Conservation (phyloP, 2,888 invertebrate genomes). For the Biston stratarius region DNA sequence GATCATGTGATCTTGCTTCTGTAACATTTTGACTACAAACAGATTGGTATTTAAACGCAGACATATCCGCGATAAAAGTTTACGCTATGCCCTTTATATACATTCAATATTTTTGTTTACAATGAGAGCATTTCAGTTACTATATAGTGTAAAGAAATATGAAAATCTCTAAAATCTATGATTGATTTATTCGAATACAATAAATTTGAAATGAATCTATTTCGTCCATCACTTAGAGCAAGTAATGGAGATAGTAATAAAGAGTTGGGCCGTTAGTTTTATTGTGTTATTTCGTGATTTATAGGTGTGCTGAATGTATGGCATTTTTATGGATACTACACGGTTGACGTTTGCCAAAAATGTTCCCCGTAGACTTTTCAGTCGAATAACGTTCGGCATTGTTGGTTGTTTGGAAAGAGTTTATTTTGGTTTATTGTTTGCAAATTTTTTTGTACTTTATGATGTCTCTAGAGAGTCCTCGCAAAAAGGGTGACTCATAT, state of each 20-base stretch:
- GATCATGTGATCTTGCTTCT: too few relatives aligned
- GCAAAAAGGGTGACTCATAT: too few relatives aligned
- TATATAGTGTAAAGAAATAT: too few relatives aligned
- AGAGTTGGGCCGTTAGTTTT: conserved; percentile 46
- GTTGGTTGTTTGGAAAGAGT: conserved; percentile 29
- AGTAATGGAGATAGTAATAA: conserved; percentile 45
- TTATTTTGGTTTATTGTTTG: conserved; percentile 17
- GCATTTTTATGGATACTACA: conserved; percentile 32
- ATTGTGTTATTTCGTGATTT: conserved; percentile 41
- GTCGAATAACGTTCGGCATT: conserved; percentile 24
- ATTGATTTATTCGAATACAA: not conserved
- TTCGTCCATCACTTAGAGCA: conserved; percentile 7
- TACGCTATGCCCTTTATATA: too few relatives aligned
- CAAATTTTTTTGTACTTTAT: not conserved
- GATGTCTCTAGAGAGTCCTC: not conserved
- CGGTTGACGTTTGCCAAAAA: conserved; percentile 35
- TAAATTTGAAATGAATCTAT: not conserved
- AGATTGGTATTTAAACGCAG: too few relatives aligned
- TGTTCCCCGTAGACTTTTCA: conserved; percentile 29
- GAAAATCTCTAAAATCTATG: not conserved
- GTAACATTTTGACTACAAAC: too few relatives aligned
- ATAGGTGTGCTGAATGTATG: conserved; percentile 34
- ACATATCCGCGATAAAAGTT: too few relatives aligned
- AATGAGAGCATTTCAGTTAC: too few relatives aligned
- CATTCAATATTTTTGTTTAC: too few relatives aligned